These are phyloP conservation scores for Atopsyche davidsoni DNA, from an alignment of 1,140 invertebrate genomes.

Conservation along the genomic window DNA sequence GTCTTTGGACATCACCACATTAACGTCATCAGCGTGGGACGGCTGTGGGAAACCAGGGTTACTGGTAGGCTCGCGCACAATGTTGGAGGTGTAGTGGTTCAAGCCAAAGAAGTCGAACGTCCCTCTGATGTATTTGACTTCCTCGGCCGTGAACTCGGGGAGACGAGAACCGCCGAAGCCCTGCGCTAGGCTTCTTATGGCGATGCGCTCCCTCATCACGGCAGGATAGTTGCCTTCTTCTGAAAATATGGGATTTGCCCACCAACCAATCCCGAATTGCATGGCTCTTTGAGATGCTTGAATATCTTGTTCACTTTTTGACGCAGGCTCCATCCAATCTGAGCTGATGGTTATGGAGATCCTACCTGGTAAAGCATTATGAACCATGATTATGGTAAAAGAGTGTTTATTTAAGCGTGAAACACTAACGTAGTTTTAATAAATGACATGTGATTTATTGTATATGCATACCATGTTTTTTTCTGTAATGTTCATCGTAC, in stretches of 20 bases:
- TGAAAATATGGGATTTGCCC: constrained; percentile 53
- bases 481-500: constrained; percentile 51
- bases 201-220: constrained; percentile 49
- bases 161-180: constrained; percentile 45
- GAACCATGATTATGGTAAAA: too few relatives aligned
- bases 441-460: too few relatives aligned
- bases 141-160: constrained; percentile 46
- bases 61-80: neutral
- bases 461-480: constrained; percentile 32
- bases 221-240: constrained; percentile 55
- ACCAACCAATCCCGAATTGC: constrained; percentile 40
- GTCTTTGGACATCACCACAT: too few relatives aligned
- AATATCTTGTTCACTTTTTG: too few relatives aligned
- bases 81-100: constrained; percentile 52
- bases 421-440: too few relatives aligned
- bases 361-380: too few relatives aligned
- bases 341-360: constrained; percentile 7
- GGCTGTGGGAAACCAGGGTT: neutral
- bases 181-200: constrained; percentile 45
- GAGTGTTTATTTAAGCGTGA: too few relatives aligned
- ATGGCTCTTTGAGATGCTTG: constrained; percentile 4
- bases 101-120: constrained; percentile 60
- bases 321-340: constrained; percentile 9
- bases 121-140: constrained; percentile 50
- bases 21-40: neutral